phyloP scores from a whole-genome alignment of 2,113 vertebrate species.

The Indicator indicator region DNA sequence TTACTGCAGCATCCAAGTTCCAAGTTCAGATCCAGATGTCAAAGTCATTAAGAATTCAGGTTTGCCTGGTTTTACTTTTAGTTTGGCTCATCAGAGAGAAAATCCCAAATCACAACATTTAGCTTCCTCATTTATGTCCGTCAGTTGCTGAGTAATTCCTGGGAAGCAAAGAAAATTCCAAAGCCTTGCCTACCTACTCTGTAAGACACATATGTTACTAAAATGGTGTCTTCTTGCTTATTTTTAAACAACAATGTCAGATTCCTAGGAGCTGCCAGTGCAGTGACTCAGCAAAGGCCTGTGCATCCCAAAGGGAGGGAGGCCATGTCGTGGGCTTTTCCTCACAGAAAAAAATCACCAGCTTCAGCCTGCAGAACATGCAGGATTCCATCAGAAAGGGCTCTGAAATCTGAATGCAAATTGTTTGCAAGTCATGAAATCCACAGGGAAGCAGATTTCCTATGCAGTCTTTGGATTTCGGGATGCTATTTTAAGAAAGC shows the following conservation, averaged over 20 bases:
- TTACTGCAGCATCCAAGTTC: background rate
- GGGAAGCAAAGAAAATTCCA: background rate
- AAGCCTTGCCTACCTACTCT: background rate
- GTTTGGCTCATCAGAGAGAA: background rate
- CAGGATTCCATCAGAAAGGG: background rate
- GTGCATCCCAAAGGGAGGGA: fast-evolving
- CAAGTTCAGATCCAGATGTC: background rate
- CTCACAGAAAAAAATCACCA: background rate
- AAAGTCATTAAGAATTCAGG: background rate
- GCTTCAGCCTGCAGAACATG: background rate
- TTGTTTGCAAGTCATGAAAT: background rate
- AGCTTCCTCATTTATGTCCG: background rate
- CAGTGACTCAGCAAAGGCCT: conserved; percentile 10
- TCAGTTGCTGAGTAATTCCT: background rate
- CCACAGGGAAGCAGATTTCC: background rate
- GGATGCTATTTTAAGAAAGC: background rate
- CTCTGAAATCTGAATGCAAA: background rate
- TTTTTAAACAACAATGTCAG: background rate
- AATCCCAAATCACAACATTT: background rate
- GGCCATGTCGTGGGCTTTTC: too few species aligned
- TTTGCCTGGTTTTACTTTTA: background rate
- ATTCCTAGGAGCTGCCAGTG: background rate
- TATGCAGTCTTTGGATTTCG: background rate
- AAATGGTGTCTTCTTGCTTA: background rate
- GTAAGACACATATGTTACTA: background rate